phyloP scores from a whole-genome alignment of 1,140 invertebrate genomes.

The Macrocentrus cingulum region DNA sequence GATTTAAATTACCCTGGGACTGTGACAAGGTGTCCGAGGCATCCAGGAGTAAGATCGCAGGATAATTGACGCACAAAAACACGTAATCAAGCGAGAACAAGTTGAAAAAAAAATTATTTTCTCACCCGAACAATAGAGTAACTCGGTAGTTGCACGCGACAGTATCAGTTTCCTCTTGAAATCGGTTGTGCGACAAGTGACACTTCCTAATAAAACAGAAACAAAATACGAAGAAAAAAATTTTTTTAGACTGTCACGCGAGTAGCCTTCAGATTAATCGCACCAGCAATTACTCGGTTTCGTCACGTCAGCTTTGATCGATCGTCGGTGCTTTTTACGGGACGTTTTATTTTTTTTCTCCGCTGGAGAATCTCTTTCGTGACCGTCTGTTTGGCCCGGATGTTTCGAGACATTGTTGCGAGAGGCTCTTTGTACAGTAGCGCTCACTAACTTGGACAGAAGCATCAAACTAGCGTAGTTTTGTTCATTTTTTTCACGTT shows the following conservation, averaged over 20 bases:
- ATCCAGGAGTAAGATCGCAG: not conserved
- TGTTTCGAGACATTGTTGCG: slow-evolving; percentile 3
- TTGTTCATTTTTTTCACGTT: slow-evolving; percentile 36
- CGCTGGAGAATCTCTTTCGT: not conserved
- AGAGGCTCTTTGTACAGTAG: slow-evolving; percentile 10
- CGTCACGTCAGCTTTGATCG: not conserved
- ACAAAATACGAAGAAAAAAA: not conserved
- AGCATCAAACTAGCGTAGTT: slow-evolving; percentile 5
- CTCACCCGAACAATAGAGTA: not conserved
- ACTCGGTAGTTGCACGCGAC: not conserved
- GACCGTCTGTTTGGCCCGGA: not conserved
- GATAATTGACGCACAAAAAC: no score
- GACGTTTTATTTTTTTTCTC: not conserved
- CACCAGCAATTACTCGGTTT: not conserved
- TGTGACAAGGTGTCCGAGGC: slow-evolving; percentile 47
- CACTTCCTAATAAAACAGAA: not conserved
- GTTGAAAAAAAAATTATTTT: not conserved
- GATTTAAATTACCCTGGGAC: slow-evolving; percentile 55
- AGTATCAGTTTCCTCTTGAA: not conserved
- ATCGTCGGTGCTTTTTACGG: not conserved
- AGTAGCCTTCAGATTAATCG: not conserved
- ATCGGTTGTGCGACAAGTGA: not conserved
- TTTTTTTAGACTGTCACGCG: not conserved
- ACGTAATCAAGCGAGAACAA: no score
- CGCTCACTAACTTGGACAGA: not conserved